phyloP scores from a whole-genome alignment of 2,113 vertebrate genomes.

The Myrmecophaga tridactyla region DNA sequence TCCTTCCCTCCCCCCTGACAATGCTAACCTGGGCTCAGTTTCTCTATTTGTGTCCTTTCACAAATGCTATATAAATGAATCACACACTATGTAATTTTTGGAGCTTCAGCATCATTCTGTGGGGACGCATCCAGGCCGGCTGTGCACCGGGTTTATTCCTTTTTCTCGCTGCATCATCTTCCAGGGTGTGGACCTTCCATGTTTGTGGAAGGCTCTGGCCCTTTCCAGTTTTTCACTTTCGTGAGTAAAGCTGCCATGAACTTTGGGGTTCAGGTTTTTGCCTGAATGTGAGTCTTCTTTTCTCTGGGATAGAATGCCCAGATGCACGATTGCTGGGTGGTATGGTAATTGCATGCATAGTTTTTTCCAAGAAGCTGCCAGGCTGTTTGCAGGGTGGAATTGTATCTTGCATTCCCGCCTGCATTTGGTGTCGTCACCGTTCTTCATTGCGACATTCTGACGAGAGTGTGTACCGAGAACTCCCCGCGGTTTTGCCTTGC shows the following conservation, averaged over 20 bases:
- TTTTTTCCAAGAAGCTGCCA: not conserved
- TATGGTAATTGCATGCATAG: too few species aligned
- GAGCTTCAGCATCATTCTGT: too few species aligned
- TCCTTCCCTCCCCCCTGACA: accelerated
- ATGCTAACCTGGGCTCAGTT: not conserved
- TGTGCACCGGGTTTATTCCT: not conserved
- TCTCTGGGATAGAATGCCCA: not conserved
- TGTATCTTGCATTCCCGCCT: too few species aligned
- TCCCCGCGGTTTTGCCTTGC: not conserved
- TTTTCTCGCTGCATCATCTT: accelerated
- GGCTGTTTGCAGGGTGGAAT: not conserved
- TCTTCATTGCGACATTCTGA: not conserved
- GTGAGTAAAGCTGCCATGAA: accelerated
- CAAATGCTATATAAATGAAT: too few species aligned
- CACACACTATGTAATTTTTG: not conserved
- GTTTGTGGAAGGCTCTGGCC: not conserved
- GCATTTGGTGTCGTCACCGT: not conserved
- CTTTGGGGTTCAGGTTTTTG: not conserved
- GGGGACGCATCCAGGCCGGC: not conserved
- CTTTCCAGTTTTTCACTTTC: accelerated
- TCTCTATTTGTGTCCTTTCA: not conserved
- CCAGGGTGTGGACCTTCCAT: accelerated
- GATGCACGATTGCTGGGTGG: not conserved
- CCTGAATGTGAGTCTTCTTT: not conserved
- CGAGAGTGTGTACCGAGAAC: accelerated